These are phyloP conservation scores for Agrypnia vestita DNA, from an alignment of 1,140 invertebrate genomes.

Conservation along the genomic window DNA sequence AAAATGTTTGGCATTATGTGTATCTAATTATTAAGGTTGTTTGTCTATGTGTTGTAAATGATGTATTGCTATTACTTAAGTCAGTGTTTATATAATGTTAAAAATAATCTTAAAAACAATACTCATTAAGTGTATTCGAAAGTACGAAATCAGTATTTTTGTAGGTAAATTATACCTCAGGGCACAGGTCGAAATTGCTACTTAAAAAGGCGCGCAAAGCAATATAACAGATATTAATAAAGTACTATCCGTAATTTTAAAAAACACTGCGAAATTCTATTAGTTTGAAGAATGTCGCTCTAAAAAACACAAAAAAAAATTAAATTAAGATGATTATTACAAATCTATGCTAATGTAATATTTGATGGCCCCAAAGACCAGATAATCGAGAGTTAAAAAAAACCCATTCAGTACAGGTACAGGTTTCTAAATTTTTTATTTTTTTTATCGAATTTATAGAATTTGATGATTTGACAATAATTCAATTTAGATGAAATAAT, in stretches of 20 bases:
- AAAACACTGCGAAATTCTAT: not conserved
- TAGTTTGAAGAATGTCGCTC: not conserved
- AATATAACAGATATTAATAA: not conserved
- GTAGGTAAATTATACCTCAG: conserved; percentile 47
- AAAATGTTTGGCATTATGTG: not conserved
- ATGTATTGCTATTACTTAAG: conserved; percentile 46
- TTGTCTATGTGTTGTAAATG: conserved; percentile 54
- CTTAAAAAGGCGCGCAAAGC: not conserved
- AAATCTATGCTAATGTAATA: too few relatives aligned
- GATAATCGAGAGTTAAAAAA: too few relatives aligned
- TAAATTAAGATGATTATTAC: too few relatives aligned
- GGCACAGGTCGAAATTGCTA: conserved; percentile 15
- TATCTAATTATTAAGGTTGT: conserved; percentile 35
- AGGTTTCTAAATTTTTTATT: too few relatives aligned
- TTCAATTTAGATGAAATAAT: too few relatives aligned
- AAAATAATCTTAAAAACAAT: conserved; percentile 53
- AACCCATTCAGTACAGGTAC: too few relatives aligned
- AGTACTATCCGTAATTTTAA: not conserved
- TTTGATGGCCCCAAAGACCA: too few relatives aligned
- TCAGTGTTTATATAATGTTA: conserved; percentile 49
- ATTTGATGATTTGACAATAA: too few relatives aligned
- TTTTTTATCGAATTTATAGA: too few relatives aligned
- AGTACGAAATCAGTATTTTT: conserved; percentile 58
- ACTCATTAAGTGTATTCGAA: conserved; percentile 58
- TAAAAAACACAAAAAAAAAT: too few relatives aligned